Evolutionary conservation across 2,113 vertebrate species (phyloP), one percentile per base, ranked within the genome.

Genomic region (Prolemur simus): DNA sequence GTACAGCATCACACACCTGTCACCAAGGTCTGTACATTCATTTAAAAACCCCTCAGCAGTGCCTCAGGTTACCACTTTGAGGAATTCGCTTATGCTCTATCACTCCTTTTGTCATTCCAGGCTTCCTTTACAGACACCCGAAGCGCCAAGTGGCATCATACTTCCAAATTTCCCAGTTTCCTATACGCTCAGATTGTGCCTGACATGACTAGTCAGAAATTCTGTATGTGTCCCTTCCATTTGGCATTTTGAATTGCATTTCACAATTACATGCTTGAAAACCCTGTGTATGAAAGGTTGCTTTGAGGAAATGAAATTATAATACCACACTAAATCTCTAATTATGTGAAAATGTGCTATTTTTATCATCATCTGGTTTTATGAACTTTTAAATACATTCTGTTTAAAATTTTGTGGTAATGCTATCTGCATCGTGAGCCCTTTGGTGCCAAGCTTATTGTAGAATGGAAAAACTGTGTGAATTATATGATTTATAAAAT

Each of bases 281-380:
- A 96, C 34, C 21, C 0, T 60, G 45, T 2, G 0, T 37, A 49
- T 25, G 17, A 42, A 82, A 94, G 32, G 73, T 56, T 82, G 60
- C 45, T 93, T 97, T 63, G 92, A 1, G 29, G 58, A 95, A 97
- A 95, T 91, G 8, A 95, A 97, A 96, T 81, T 66, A 37, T 49
- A 96, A 88, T 21, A 0, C 69, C 87, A 42, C 0, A 6, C 17
- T 96, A 97, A 96, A 98, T 97, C 89, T 96, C 94, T 89, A 94
- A 82, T 95, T 92, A 83, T 37, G 56, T 37, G 60, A 83, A 96
- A 96, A 97, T 42, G 18, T 32, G 58, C 5, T 93, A 10, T 45
- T 95, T 60, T 92, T 85, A 96, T 76, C 89, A 89, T 66, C 64
- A 92, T 42, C 45, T 47, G 1, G 0, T 63, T 97, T 77, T 32